Evolutionary conservation across 1,140 invertebrate genomes (phyloP).

Genomic region (Sycobia sp.): DNA sequence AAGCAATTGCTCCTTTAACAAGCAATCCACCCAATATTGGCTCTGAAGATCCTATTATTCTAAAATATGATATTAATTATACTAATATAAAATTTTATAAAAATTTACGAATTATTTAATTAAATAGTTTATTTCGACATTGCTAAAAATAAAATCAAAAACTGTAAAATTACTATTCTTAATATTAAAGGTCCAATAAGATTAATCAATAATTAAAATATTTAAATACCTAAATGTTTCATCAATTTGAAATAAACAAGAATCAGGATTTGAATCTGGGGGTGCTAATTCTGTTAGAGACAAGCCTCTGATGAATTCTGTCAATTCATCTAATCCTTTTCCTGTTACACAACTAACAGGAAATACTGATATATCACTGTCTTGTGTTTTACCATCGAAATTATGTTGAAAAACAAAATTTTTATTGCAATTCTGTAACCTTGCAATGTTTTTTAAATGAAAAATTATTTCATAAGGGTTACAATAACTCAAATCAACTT

Average conservation of each 20-base stretch:
- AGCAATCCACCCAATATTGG: conserved; percentile 89
- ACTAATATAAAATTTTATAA: neutral
- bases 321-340: conserved; percentile 78
- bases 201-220: conserved; percentile 1
- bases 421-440: conserved; percentile 69
- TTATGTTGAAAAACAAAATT: conserved; percentile 71
- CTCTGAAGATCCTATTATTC: conserved; percentile 71
- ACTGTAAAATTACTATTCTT: neutral
- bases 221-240: conserved; percentile 76
- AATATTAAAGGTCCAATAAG: neutral
- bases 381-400: conserved; percentile 73
- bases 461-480: conserved; percentile 62
- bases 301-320: conserved; percentile 69
- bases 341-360: conserved; percentile 95
- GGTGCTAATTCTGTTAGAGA: conserved; percentile 48
- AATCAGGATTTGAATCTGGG: conserved; percentile 61
- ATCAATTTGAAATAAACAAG: conserved; percentile 89
- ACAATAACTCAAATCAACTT: conserved; percentile 77
- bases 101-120: neutral
- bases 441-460: conserved; percentile 70
- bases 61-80: conserved; percentile 42
- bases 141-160: no score
- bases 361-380: conserved; percentile 83
- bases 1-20: conserved; percentile 82
- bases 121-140: neutral